Percentiles rank a stretch among this genome's conserved stretches.
phyloP scores from a whole-genome alignment of 2,888 invertebrate genomes.

The Platerodrilus igneus region DNA sequence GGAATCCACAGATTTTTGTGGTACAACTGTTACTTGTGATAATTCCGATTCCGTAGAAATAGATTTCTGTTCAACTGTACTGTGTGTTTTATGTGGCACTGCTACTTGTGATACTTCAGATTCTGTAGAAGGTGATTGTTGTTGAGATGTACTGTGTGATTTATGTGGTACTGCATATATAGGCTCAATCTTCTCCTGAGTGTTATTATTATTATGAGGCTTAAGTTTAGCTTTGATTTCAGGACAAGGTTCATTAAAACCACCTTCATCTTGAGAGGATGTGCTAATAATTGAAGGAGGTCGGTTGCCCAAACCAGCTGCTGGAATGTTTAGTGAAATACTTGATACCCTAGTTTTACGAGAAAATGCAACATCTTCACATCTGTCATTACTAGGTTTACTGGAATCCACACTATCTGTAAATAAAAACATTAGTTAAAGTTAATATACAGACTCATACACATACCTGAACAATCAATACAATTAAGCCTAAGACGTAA shows the following conservation, averaged over 20 bases:
- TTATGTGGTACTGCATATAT: slow-evolving; percentile 42
- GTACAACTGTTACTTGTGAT: slow-evolving; percentile 41
- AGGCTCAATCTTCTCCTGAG: slow-evolving; percentile 35
- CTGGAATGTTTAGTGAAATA: slow-evolving; percentile 60
- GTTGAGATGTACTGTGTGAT: slow-evolving; percentile 15
- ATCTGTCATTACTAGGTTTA: slow-evolving; percentile 36
- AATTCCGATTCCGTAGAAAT: slow-evolving; percentile 41
- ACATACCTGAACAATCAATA: slow-evolving; percentile 55
- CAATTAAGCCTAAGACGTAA: slow-evolving; percentile 53
- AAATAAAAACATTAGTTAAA: slow-evolving; percentile 15
- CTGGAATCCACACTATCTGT: slow-evolving; percentile 34
- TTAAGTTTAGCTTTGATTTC: slow-evolving; percentile 58
- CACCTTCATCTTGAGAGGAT: slow-evolving; percentile 57
- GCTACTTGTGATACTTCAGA: slow-evolving; percentile 10
- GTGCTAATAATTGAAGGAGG: slow-evolving; percentile 66
- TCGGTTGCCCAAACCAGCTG: slow-evolving; percentile 58
- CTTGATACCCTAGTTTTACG: slow-evolving; percentile 56
- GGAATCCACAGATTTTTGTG: slow-evolving; percentile 43
- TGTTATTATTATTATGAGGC: slow-evolving; percentile 34
- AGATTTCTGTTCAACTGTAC: slow-evolving; percentile 11
- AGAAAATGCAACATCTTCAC: slow-evolving; percentile 41
- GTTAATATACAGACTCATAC: slow-evolving; percentile 8
- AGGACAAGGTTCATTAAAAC: slow-evolving; percentile 68
- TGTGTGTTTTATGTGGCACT: too few relatives aligned
- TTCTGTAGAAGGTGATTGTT: slow-evolving; percentile 17